Conservation (phyloP, 2,797 vertebrate species). For the Xiphorhynchus erythropygius region DNA sequence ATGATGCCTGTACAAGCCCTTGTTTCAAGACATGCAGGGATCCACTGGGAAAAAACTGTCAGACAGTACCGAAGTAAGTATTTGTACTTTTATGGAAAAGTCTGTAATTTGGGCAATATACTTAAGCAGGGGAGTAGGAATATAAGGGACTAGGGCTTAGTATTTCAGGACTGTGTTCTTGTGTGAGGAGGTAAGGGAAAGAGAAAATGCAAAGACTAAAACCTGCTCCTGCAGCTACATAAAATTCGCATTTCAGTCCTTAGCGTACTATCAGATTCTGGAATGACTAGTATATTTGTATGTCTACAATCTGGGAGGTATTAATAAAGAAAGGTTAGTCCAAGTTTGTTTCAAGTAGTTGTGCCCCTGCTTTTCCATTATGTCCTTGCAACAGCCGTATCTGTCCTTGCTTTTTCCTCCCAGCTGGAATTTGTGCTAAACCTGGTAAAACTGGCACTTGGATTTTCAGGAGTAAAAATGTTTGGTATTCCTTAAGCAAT, state of each 20-base stretch:
- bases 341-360: neutral
- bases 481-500: neutral
- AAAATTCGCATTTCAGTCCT: neutral
- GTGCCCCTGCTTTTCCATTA: neutral
- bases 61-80: slow-evolving; percentile 86
- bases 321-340: neutral
- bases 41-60: slow-evolving; percentile 82
- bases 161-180: neutral
- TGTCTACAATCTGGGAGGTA: neutral
- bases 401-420: neutral
- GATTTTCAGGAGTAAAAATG: neutral
- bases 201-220: neutral
- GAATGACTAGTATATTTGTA: neutral
- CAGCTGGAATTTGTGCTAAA: neutral
- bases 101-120: neutral
- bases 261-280: neutral
- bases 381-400: neutral
- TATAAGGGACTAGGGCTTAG: neutral
- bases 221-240: neutral
- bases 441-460: neutral
- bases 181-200: neutral
- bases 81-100: neutral
- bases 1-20: slow-evolving; percentile 87
- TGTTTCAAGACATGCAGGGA: slow-evolving; percentile 95
- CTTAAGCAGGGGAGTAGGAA: neutral